Percentiles rank a stretch among this genome's conserved stretches.
Evolutionary conservation across 2,113 vertebrate species (phyloP).

Genomic region (Vireo altiloquus): DNA sequence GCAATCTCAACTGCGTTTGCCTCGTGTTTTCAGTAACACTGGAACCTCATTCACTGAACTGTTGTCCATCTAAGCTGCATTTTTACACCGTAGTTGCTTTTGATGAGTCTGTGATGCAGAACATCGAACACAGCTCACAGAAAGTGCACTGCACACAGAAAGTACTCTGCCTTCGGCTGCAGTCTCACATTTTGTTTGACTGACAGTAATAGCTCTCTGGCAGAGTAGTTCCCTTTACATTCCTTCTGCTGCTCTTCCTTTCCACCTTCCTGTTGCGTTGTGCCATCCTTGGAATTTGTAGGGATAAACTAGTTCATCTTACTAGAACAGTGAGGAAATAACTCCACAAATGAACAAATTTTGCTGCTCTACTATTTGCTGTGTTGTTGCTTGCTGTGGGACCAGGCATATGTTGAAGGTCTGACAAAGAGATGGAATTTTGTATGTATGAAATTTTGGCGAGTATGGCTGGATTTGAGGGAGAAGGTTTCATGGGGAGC

Average conservation of each 20-base stretch:
- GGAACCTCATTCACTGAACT: neutral
- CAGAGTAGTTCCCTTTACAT: neutral
- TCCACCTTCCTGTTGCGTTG: neutral
- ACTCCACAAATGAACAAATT: neutral
- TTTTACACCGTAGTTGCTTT: neutral
- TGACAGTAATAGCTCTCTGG: neutral
- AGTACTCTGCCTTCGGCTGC: neutral
- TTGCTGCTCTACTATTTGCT: neutral
- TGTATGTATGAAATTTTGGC: neutral
- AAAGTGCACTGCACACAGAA: neutral
- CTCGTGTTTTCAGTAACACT: neutral
- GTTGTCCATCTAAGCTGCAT: neutral
- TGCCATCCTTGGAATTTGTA: neutral
- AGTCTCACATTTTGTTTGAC: neutral
- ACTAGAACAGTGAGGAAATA: neutral
- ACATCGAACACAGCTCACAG: neutral
- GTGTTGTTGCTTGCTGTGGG: neutral
- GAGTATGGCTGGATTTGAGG: neutral
- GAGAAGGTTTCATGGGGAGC: neutral
- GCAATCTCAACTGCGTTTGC: neutral
- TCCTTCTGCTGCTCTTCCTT: neutral
- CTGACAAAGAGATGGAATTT: neutral
- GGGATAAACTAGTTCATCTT: neutral
- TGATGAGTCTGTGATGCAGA: neutral
- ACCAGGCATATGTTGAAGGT: neutral